Conservation (phyloP, 2,797 vertebrate genomes). For the Rhodeus uyekii region DNA sequence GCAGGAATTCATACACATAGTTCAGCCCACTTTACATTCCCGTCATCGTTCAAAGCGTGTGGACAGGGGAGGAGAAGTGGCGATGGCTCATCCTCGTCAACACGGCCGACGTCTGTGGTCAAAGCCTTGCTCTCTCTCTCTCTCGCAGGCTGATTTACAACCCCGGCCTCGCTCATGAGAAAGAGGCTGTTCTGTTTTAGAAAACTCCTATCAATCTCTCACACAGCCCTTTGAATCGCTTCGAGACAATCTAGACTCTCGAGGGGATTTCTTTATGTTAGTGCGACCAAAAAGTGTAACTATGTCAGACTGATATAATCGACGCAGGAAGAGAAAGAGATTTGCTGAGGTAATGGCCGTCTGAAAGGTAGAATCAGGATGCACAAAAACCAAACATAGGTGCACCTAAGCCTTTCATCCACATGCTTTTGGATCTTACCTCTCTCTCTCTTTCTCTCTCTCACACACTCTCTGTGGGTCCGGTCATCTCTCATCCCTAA, state of each 20-base stretch:
- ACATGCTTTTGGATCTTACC: slow-evolving; percentile 38
- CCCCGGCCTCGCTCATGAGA: slow-evolving; percentile 31
- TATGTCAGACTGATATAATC: slow-evolving; percentile 38
- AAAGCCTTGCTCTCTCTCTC: slow-evolving; percentile 6
- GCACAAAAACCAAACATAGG: slow-evolving; percentile 1
- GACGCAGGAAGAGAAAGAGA: slow-evolving; percentile 29
- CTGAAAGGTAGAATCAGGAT: neutral
- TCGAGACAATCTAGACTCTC: slow-evolving; percentile 32
- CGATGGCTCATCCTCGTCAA: slow-evolving; percentile 15
- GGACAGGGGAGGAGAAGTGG: slow-evolving; percentile 27
- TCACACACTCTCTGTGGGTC: slow-evolving; percentile 25
- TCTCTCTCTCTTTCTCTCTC: slow-evolving; percentile 45
- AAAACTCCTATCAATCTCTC: slow-evolving; percentile 36
- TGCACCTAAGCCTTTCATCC: slow-evolving; percentile 48
- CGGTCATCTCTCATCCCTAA: slow-evolving; percentile 53
- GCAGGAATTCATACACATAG: slow-evolving; percentile 26
- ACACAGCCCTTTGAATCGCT: slow-evolving; percentile 24
- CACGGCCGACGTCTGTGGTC: neutral
- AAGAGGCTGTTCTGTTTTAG: slow-evolving; percentile 27
- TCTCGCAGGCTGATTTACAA: slow-evolving; percentile 18
- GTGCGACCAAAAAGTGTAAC: slow-evolving; percentile 46
- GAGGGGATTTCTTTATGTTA: slow-evolving; percentile 32
- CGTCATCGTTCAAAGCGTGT: slow-evolving; percentile 17
- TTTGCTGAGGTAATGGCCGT: slow-evolving; percentile 8
- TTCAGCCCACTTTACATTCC: slow-evolving; percentile 27